Conservation (phyloP, 2,797 vertebrate genomes). For the Picus viridis region DNA sequence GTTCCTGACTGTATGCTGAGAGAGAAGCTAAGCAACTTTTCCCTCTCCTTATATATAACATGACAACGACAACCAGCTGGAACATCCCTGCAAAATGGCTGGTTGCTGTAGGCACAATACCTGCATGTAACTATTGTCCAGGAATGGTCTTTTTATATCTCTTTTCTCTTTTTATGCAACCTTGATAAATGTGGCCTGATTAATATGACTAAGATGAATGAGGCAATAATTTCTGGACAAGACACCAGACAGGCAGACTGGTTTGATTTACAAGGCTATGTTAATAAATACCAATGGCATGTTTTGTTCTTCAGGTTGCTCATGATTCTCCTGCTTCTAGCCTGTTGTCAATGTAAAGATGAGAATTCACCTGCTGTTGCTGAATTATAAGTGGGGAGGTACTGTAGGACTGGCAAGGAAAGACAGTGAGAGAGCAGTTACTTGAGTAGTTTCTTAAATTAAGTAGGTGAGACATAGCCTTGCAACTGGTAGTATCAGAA, state of each 20-base stretch:
- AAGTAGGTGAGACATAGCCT: neutral
- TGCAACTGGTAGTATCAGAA: neutral
- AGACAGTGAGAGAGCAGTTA: neutral
- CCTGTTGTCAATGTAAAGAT: neutral
- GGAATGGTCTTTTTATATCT: conserved; percentile 1
- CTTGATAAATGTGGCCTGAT: conserved; percentile 66
- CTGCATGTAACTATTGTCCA: conserved; percentile 18
- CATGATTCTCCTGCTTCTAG: neutral
- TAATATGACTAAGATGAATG: conserved; percentile 72
- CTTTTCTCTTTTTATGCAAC: conserved; percentile 46
- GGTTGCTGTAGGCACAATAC: neutral
- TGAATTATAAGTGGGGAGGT: neutral
- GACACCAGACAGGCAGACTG: conserved; percentile 44
- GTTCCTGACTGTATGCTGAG: neutral
- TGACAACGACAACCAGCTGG: neutral
- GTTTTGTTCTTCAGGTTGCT: conserved; percentile 49
- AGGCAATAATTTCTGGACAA: conserved; percentile 73
- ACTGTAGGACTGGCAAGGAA: neutral
- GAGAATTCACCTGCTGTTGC: neutral
- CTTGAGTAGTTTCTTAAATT: neutral
- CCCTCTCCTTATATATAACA: neutral
- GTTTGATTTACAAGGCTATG: conserved; percentile 75
- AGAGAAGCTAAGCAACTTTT: neutral
- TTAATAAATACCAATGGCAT: conserved; percentile 52
- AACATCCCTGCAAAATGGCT: neutral